phyloP scores from a whole-genome alignment of 1,140 invertebrate genomes.

The Hycleus cichorii region DNA sequence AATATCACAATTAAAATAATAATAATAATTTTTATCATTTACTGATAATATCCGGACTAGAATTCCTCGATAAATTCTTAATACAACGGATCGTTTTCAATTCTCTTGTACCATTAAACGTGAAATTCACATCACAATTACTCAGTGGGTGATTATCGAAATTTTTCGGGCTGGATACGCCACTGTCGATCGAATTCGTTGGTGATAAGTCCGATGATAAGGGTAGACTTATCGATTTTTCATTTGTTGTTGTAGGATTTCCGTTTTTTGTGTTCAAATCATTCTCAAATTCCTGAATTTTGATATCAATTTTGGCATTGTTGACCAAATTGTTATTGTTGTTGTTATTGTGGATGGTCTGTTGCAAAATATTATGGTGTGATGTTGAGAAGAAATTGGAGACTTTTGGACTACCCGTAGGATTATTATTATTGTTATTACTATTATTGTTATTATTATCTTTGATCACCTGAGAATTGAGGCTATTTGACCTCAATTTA shows the following conservation, averaged over 20 bases:
- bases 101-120: constrained; percentile 59
- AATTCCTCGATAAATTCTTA: constrained; percentile 31
- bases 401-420: constrained; percentile 39
- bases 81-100: constrained; percentile 50
- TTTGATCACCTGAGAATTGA: constrained; percentile 36
- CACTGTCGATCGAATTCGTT: constrained; percentile 33
- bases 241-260: neutral
- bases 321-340: constrained; percentile 10
- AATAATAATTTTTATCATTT: constrained; percentile 12
- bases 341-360: constrained; percentile 36
- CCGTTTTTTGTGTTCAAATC: constrained; percentile 6
- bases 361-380: constrained; percentile 55
- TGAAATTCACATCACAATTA: constrained; percentile 55
- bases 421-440: constrained; percentile 24
- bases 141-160: constrained; percentile 47
- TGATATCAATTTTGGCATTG: constrained; percentile 38
- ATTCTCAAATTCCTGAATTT: constrained; percentile 35
- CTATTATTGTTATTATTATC: constrained; percentile 43
- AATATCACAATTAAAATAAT: too few species aligned
- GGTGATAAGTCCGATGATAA: constrained; percentile 9
- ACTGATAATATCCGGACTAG: constrained; percentile 29
- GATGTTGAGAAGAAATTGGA: constrained; percentile 57
- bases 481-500: constrained; percentile 28
- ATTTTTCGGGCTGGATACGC: constrained; percentile 32
- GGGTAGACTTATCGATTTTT: constrained; percentile 12